A percentile compares a stretch with the other conserved stretches of the same genome.
Conservation (phyloP, 2,888 invertebrate genomes). For the Brassicogethes aeneus region DNA sequence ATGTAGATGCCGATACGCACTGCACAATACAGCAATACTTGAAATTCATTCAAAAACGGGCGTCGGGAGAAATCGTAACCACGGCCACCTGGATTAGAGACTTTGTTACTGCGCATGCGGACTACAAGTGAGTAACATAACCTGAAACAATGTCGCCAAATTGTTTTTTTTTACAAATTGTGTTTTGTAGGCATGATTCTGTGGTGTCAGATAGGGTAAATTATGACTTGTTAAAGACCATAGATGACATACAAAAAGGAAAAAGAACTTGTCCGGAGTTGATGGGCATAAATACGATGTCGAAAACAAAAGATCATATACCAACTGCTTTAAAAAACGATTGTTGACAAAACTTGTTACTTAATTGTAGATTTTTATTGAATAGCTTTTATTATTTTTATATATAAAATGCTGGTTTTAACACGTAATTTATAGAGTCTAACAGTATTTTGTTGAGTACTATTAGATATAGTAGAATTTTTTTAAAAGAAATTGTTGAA, state of each 20-base stretch:
- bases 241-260: slow-evolving; percentile 66
- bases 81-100: slow-evolving; percentile 92
- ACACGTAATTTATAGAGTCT: slow-evolving; percentile 9
- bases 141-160: background rate
- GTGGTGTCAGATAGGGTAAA: slow-evolving; percentile 79
- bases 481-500: too few species aligned
- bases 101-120: slow-evolving; percentile 79
- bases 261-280: slow-evolving; percentile 63
- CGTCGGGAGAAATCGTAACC: slow-evolving; percentile 83
- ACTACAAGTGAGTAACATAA: slow-evolving; percentile 64
- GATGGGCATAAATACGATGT: slow-evolving; percentile 61
- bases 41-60: slow-evolving; percentile 79
- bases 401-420: slow-evolving; percentile 6
- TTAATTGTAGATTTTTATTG: background rate
- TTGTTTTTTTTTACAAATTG: slow-evolving; percentile 9
- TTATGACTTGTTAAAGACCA: slow-evolving; percentile 78
- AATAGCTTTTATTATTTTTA: slow-evolving; percentile 11
- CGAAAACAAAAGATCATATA: slow-evolving; percentile 80
- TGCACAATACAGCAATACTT: slow-evolving; percentile 96
- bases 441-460: slow-evolving; percentile 15
- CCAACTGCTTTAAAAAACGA: slow-evolving; percentile 57
- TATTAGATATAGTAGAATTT: too few species aligned
- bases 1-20: slow-evolving; percentile 96
- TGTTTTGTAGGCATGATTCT: slow-evolving; percentile 68
- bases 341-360: slow-evolving; percentile 18